A percentile compares a stretch with the other conserved stretches of the same genome.
Conservation (phyloP, 1,140 invertebrate genomes). For the Conus ventricosus region DNA sequence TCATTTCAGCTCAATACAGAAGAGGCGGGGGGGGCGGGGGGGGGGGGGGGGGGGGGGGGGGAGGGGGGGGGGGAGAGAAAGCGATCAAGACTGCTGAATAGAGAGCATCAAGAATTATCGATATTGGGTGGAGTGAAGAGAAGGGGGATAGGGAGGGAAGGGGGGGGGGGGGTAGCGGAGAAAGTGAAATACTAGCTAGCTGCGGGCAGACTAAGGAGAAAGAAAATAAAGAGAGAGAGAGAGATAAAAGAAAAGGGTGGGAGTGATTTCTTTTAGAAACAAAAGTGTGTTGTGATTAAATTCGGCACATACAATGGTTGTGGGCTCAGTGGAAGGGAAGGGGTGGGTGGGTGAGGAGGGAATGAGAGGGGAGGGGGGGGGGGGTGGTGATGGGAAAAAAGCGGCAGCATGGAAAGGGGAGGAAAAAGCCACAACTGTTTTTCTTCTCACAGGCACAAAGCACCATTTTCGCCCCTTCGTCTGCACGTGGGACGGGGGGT, state of each 20-base stretch:
- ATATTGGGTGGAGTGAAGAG: too few species aligned
- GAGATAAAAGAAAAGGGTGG: neutral
- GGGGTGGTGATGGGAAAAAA: neutral
- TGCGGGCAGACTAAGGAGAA: neutral
- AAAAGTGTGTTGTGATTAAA: neutral
- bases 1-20: slow-evolving; percentile 1
- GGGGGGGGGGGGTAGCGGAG: neutral
- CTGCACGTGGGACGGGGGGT: neutral
- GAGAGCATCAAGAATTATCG: too few species aligned
- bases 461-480: too few species aligned
- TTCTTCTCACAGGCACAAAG: too few species aligned
- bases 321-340: neutral
- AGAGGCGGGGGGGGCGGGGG: too few species aligned
- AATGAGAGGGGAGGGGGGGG: neutral
- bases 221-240: neutral
- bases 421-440: neutral
- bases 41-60: neutral
- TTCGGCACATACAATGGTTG: neutral
- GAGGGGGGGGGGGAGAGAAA: neutral
- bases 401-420: neutral
- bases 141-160: neutral
- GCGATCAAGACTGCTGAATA: neutral
- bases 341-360: neutral
- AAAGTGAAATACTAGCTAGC: too few species aligned
- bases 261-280: neutral